Evolutionary conservation across 2,797 vertebrate genomes (phyloP).

Genomic region (Pangasius sanitwongsei): DNA sequence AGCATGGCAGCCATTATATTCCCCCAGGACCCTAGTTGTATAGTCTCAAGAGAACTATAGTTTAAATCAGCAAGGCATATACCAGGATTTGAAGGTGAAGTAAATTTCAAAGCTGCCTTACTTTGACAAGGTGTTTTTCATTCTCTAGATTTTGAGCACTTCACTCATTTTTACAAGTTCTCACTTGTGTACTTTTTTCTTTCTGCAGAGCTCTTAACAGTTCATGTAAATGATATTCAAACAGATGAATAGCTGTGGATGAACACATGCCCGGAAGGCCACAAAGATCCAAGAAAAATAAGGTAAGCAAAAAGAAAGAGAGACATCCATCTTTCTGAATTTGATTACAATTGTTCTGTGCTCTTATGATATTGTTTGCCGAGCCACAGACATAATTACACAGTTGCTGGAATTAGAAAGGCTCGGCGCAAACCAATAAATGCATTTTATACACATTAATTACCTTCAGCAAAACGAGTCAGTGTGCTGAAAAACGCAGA

Average conservation of each 20-base stretch:
- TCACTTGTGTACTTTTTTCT: constrained; percentile 3
- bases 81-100: constrained; percentile 49
- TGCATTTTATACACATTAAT: constrained; percentile 52
- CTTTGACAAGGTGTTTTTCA: constrained; percentile 9
- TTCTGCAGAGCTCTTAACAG: not conserved
- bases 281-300: constrained; percentile 17
- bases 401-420: constrained; percentile 35
- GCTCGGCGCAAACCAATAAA: constrained; percentile 31
- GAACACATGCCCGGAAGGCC: constrained; percentile 15
- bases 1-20: constrained; percentile 53
- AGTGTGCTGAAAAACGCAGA: constrained; percentile 33
- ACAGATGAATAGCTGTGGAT: constrained; percentile 14
- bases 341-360: constrained; percentile 34
- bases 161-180: not conserved
- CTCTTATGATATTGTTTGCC: constrained; percentile 24
- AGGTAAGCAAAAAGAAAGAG: constrained; percentile 27
- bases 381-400: constrained; percentile 36
- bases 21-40: constrained; percentile 47
- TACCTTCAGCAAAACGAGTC: constrained; percentile 49
- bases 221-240: constrained; percentile 22
- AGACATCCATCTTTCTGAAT: constrained; percentile 30
- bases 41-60: constrained; percentile 45
- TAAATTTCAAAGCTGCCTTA: constrained; percentile 30
- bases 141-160: constrained; percentile 17
- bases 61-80: constrained; percentile 47